A percentile compares a stretch with the other conserved stretches of the same genome.
phyloP scores from a whole-genome alignment of 2,797 vertebrate genomes.

The Philypnodon macrostomus region DNA sequence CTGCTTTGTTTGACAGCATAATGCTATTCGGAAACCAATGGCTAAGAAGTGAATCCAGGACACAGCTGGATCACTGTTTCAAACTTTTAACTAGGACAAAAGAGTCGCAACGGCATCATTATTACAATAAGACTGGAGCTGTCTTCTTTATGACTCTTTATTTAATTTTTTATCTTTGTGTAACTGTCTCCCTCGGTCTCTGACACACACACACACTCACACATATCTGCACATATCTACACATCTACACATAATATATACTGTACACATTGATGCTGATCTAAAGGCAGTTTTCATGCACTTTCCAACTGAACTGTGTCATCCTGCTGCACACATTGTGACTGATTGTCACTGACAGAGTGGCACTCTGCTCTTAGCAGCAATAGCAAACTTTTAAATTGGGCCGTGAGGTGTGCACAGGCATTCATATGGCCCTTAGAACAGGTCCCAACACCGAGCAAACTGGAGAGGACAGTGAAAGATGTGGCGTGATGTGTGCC shows the following conservation, averaged over 20 bases:
- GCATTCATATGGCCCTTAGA: conserved; percentile 52
- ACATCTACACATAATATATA: conserved; percentile 31
- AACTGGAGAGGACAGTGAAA: conserved; percentile 58
- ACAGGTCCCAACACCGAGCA: conserved; percentile 36
- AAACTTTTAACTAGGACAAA: conserved; percentile 41
- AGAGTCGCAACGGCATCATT: conserved; percentile 28
- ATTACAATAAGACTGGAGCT: conserved; percentile 24
- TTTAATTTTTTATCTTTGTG: conserved; percentile 16
- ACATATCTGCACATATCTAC: conserved; percentile 18
- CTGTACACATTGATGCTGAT: conserved; percentile 10
- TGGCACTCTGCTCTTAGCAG: conserved; percentile 19
- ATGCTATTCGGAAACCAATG: conserved; percentile 27
- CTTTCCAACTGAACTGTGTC: conserved; percentile 29
- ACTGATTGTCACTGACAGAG: conserved; percentile 39
- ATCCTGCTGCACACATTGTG: conserved; percentile 30
- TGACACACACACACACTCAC: conserved; percentile 25
- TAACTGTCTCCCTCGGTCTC: conserved; percentile 20
- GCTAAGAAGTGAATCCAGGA: conserved; percentile 19
- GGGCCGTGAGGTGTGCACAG: conserved; percentile 34
- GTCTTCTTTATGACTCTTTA: too few relatives aligned
- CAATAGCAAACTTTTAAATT: conserved; percentile 40
- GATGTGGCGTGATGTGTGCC: conserved; percentile 62
- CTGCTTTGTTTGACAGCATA: conserved; percentile 36
- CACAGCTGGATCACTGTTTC: conserved; percentile 32
- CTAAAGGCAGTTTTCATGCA: conserved; percentile 41